phyloP scores from a whole-genome alignment of 2,797 vertebrate genomes.

The Molossus alvarezi region DNA sequence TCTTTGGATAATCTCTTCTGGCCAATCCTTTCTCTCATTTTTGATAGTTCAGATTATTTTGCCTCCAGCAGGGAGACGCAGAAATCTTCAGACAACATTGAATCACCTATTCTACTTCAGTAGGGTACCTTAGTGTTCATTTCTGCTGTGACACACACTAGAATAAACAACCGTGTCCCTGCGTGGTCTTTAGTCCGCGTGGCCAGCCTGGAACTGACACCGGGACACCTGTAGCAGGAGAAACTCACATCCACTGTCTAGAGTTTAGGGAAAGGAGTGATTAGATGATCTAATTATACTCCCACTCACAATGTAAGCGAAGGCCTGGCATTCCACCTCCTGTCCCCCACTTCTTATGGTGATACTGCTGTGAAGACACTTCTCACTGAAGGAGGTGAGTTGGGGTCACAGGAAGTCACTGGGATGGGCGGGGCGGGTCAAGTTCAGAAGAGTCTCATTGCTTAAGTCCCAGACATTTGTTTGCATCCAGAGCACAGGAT shows the following conservation, averaged over 20 bases:
- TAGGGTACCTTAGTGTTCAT: background rate
- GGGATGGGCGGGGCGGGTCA: accelerated
- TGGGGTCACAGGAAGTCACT: accelerated
- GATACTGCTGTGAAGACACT: background rate
- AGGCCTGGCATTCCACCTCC: background rate
- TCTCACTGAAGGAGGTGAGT: background rate
- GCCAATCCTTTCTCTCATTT: background rate
- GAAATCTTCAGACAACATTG: background rate
- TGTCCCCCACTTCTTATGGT: too few species aligned
- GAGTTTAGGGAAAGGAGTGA: background rate
- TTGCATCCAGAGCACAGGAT: background rate
- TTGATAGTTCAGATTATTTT: background rate
- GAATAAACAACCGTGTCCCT: background rate
- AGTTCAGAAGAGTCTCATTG: accelerated
- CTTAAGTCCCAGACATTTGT: too few species aligned
- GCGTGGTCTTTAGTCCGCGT: background rate
- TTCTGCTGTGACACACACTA: background rate
- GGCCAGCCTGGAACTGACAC: background rate
- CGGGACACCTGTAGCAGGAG: too few species aligned
- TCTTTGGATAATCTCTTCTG: too few species aligned
- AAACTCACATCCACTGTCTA: accelerated
- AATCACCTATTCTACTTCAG: background rate
- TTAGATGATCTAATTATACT: background rate
- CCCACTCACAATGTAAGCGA: background rate
- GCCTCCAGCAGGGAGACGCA: background rate